Base-by-base conservation (phyloP, 2,113 vertebrate genomes). In the Aepyceros melampus region DNA sequence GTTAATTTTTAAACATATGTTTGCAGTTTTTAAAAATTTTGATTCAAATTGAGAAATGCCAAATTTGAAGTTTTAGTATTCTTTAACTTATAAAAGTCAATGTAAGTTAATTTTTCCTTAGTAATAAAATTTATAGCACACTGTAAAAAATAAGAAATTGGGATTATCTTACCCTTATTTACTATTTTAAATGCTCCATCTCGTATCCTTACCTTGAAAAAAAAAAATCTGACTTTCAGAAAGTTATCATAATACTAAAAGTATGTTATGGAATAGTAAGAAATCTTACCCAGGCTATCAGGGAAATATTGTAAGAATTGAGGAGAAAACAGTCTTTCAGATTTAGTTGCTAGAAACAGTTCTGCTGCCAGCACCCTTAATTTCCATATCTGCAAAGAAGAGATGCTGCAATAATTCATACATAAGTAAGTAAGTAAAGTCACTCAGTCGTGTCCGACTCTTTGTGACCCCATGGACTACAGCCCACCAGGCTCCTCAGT, bases 1-100 rank as follows among this genome's bases (percentile, higher is more conserved):
- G 58, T 94, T 95, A 40, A 90, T 64, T 96, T 95, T 95, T 87
- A 87, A 96, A 67, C 71, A 87, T 43, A 27, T 19, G 31, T 56
- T 95, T 96, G 45, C 12, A 94, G 58, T 58, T 82, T 86, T 94
- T 87, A 40, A 78, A 58, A 87, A 90, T n/a, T 83, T 71, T 79
- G 16, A 60, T 94, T 93, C 8, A 94, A 60, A 84, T 90, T 92
- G n/a, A 95, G 60, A 87, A 94, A 71, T 89, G 58, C 7, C 45
- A 85, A 53, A 94, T 83, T 60, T 71, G 47, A 78, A 29, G 74
- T 91, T 97, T 76, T 87, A 82, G 51, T 90, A 71, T 4, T 87
- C 7, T 67, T 95, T 79, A 67, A 47, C 11, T 87, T 67, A 51
- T 3, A 58, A 33, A 96, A 55, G 40, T 91, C 40, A 40, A 15